A percentile compares a stretch with the other conserved stretches of the same genome.
These are phyloP conservation scores for Cataglyphis hispanica DNA, from an alignment of 1,140 invertebrate genomes.

Conservation along the genomic window DNA sequence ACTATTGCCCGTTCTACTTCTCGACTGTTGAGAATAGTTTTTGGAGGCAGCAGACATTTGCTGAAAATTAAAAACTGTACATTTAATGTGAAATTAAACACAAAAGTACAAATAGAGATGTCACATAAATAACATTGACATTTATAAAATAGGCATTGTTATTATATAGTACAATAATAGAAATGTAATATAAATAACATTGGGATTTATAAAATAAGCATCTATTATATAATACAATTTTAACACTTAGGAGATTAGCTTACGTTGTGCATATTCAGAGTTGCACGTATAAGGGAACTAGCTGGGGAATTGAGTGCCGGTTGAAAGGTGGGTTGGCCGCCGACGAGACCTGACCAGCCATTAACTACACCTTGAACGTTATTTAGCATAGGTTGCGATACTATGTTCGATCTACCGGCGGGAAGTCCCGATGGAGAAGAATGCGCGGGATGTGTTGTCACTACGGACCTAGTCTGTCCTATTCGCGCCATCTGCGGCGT, in stretches of 20 bases:
- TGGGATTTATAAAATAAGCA: background rate
- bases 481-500: constrained; percentile 76
- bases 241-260: constrained; percentile 61
- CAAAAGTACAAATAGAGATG: background rate
- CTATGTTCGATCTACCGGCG: constrained; percentile 76
- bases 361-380: constrained; percentile 83
- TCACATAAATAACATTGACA: background rate
- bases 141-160: too few species aligned
- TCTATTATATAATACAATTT: background rate
- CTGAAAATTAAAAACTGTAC: constrained; percentile 70
- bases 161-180: background rate
- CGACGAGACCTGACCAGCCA: constrained; percentile 86
- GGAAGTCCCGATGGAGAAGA: constrained; percentile 79
- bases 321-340: constrained; percentile 85
- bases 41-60: constrained; percentile 79
- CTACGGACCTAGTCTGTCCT: constrained; percentile 78
- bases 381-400: constrained; percentile 81
- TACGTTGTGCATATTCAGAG: constrained; percentile 83
- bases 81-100: constrained; percentile 17
- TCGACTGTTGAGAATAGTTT: constrained; percentile 80
- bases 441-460: constrained; percentile 80
- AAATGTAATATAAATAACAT: background rate
- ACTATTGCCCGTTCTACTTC: constrained; percentile 81
- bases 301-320: constrained; percentile 80
- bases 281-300: constrained; percentile 81